Evolutionary conservation across 2,113 vertebrate species (phyloP).

Genomic region (Apus apus): DNA sequence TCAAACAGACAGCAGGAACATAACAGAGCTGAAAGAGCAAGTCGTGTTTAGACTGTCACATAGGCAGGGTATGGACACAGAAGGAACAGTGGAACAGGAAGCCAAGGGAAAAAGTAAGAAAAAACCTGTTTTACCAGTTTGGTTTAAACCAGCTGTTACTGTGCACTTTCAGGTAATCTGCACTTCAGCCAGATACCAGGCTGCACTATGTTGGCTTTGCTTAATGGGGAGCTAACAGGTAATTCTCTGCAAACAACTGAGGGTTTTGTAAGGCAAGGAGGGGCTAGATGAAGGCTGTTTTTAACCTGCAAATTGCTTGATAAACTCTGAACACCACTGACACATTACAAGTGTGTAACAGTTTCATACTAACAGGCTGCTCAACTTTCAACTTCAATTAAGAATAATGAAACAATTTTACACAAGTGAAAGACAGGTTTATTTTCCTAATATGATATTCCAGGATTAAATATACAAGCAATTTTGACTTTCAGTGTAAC

Average conservation of each 20-base stretch:
- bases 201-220: not conserved
- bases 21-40: not conserved
- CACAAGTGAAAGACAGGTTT: not conserved
- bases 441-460: not conserved
- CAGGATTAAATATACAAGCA: not conserved
- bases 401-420: not conserved
- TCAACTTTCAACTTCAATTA: not conserved
- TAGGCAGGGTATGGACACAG: fast-evolving
- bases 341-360: not conserved
- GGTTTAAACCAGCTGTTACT: not conserved
- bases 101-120: not conserved
- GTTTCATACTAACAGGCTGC: not conserved
- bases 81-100: not conserved
- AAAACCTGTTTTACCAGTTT: not conserved
- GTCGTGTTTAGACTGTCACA: not conserved
- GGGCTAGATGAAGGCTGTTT: not conserved
- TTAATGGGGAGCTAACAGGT: not conserved
- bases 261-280: not conserved
- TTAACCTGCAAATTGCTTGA: not conserved
- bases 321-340: not conserved
- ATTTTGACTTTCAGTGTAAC: not conserved
- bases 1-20: not conserved
- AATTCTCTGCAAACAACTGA: not conserved
- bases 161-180: not conserved
- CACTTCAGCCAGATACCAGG: not conserved